Conservation (phyloP, 2,888 invertebrate genomes). For the Drosophila neotestacea region DNA sequence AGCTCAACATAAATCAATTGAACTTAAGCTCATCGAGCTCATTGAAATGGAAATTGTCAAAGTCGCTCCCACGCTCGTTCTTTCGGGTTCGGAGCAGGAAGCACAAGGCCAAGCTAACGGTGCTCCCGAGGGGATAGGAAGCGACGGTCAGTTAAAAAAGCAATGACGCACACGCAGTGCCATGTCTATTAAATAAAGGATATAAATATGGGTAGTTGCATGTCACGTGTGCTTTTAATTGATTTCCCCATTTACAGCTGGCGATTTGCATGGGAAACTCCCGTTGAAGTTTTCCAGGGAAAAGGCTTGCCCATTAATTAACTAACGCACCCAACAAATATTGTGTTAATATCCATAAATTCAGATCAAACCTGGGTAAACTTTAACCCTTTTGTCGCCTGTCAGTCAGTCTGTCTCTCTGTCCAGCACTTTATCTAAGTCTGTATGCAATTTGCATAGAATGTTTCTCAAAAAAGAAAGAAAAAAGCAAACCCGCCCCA, state of each 20-base stretch:
- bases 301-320: conserved; percentile 51
- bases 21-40: conserved; percentile 46
- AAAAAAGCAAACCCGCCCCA: conserved; percentile 64
- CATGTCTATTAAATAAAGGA: conserved; percentile 33
- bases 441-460: conserved; percentile 68
- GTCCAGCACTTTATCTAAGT: not conserved
- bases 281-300: conserved; percentile 47
- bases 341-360: conserved; percentile 76
- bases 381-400: conserved; percentile 67
- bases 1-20: conserved; percentile 67
- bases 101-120: conserved; percentile 65
- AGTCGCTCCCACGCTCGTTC: conserved; percentile 62
- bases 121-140: conserved; percentile 64
- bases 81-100: conserved; percentile 38
- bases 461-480: conserved; percentile 38
- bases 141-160: conserved; percentile 42
- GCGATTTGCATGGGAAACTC: conserved; percentile 71
- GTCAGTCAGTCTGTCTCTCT: conserved; percentile 11
- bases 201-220: conserved; percentile 58
- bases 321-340: conserved; percentile 61
- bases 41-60: conserved; percentile 40
- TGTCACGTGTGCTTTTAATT: conserved; percentile 74
- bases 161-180: conserved; percentile 12
- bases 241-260: conserved; percentile 53
- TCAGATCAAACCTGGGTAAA: conserved; percentile 30